Percentiles rank a stretch among this genome's conserved stretches.
These are phyloP conservation scores for Elysia crispata DNA, from an alignment of 2,888 invertebrate genomes.

Conservation along the genomic window DNA sequence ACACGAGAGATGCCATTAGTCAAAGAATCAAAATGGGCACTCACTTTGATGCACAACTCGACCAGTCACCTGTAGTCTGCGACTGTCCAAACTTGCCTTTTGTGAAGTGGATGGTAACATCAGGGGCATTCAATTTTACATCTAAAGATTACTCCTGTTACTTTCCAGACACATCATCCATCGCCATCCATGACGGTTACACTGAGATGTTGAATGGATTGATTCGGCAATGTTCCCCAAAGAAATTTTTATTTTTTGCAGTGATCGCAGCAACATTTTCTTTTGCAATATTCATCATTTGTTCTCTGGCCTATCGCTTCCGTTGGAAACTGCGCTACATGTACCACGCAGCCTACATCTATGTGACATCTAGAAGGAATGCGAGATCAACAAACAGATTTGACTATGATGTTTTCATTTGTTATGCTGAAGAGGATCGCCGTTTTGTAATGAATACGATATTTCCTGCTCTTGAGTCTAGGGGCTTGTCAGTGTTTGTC, in stretches of 20 bases:
- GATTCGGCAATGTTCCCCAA: conserved; percentile 6
- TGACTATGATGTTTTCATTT: conserved; percentile 45
- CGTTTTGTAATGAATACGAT: conserved; percentile 32
- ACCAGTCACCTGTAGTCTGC: conserved; percentile 16
- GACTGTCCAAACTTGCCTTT: conserved; percentile 34
- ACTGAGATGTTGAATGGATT: not conserved
- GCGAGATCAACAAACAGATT: not conserved
- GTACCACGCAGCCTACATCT: conserved; percentile 37
- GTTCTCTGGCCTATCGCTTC: conserved; percentile 31
- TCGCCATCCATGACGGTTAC: not conserved
- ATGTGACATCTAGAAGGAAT: not conserved
- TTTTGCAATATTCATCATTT: not conserved
- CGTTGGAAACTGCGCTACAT: conserved; percentile 46
- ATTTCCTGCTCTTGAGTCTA: not conserved
- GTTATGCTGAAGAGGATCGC: conserved; percentile 42
- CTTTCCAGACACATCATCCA: conserved; percentile 5
- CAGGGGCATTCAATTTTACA: not conserved
- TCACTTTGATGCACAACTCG: conserved; percentile 5
- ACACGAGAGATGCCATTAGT: no score
- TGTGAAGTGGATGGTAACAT: conserved; percentile 26
- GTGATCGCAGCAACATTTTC: not conserved
- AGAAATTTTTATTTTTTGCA: conserved; percentile 5
- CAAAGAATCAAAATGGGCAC: not conserved
- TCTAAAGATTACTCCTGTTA: not conserved
- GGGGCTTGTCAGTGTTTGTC: conserved; percentile 36